Conservation (phyloP, 2,888 invertebrate genomes). For the Acanthoscelides obtectus region DNA sequence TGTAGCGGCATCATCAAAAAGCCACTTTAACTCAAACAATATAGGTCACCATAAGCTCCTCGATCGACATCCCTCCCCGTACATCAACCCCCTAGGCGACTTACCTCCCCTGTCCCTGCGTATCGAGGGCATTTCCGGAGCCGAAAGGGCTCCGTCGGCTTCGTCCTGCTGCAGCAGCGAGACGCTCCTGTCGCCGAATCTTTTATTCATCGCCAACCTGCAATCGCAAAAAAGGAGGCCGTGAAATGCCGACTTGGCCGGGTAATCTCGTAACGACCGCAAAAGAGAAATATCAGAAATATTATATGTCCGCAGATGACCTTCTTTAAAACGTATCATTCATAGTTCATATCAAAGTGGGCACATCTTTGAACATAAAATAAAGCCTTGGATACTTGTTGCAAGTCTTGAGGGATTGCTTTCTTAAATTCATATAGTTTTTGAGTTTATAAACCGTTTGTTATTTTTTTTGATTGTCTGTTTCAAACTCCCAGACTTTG, state of each 20-base stretch:
- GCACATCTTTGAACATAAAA: too few relatives aligned
- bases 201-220: constrained; percentile 49
- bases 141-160: constrained; percentile 74
- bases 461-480: too few relatives aligned
- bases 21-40: too few relatives aligned
- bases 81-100: background rate
- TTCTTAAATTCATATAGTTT: too few relatives aligned
- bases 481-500: too few relatives aligned
- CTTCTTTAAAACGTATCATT: too few relatives aligned
- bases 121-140: constrained; percentile 75
- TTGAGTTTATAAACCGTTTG: too few relatives aligned
- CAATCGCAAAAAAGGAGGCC: constrained; percentile 19
- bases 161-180: constrained; percentile 64
- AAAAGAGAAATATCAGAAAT: background rate
- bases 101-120: constrained; percentile 57
- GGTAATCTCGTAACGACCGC: background rate
- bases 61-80: background rate
- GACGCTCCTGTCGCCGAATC: constrained; percentile 52
- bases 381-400: too few relatives aligned
- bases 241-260: background rate
- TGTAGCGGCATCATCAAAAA: too few relatives aligned
- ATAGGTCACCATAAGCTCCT: background rate
- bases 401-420: too few relatives aligned
- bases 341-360: too few relatives aligned
- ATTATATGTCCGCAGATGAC: too few relatives aligned